These are phyloP conservation scores for Eristalis arbustorum DNA, from an alignment of 2,888 invertebrate genomes.

Conservation along the genomic window DNA sequence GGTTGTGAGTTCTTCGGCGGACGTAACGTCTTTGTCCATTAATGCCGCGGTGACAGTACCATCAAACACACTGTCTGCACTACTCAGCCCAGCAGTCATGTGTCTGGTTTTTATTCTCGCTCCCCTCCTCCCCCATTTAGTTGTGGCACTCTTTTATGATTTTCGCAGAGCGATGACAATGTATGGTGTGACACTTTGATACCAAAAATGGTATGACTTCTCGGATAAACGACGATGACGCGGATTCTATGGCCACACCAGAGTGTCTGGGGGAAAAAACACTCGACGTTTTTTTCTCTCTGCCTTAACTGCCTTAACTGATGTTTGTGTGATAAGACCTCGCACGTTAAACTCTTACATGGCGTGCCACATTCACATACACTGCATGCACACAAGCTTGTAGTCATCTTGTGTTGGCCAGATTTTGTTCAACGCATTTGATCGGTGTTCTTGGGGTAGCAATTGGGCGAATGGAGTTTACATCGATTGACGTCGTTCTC, in stretches of 20 bases:
- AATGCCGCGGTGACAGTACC: slow-evolving; percentile 7
- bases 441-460: background rate
- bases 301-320: background rate
- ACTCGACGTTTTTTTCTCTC: slow-evolving; percentile 18
- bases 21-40: slow-evolving; percentile 20
- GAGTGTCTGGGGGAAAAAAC: background rate
- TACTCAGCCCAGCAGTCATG: background rate
- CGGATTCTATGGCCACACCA: slow-evolving; percentile 3
- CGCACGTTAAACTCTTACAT: slow-evolving; percentile 41
- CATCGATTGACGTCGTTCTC: slow-evolving; percentile 34
- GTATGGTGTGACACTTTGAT: slow-evolving; percentile 23
- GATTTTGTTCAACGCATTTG: background rate
- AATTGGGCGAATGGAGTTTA: slow-evolving; percentile 2
- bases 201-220: slow-evolving; percentile 43
- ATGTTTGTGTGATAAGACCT: slow-evolving; percentile 3
- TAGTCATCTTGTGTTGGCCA: background rate
- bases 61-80: background rate
- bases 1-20: background rate
- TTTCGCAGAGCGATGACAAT: background rate
- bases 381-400: background rate
- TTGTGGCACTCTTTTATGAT: background rate
- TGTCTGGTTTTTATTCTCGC: background rate
- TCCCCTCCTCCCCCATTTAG: too few relatives aligned
- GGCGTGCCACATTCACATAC: slow-evolving; percentile 12
- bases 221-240: slow-evolving; percentile 45